Percentiles rank a stretch among this genome's conserved stretches.
These are phyloP conservation scores for Notoglanidium macrostoma DNA, from an alignment of 2,797 vertebrate genomes.

Conservation along the genomic window DNA sequence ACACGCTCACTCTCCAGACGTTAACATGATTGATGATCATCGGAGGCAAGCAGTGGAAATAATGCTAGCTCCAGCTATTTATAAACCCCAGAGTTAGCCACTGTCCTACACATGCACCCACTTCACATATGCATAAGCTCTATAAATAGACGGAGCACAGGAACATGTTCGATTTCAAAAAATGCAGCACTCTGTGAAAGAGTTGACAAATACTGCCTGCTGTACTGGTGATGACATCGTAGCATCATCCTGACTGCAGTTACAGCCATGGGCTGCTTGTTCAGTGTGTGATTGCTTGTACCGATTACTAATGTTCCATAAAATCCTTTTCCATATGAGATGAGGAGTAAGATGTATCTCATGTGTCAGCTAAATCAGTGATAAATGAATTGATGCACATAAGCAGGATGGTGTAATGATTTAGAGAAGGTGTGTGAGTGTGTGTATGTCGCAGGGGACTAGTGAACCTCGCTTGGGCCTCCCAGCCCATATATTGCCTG, in stretches of 20 bases:
- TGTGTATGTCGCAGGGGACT: background rate
- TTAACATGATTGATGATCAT: conserved; percentile 78
- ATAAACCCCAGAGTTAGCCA: conserved; percentile 76
- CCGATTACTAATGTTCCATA: conserved; percentile 70
- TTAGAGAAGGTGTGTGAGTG: background rate
- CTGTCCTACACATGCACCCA: conserved; percentile 67
- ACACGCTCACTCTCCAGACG: conserved; percentile 45
- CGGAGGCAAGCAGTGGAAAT: conserved; percentile 74
- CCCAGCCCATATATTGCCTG: background rate
- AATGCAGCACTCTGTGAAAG: background rate
- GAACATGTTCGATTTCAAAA: conserved; percentile 22
- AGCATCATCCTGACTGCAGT: conserved; percentile 10
- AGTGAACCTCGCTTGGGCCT: background rate
- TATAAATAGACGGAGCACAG: conserved; percentile 49
- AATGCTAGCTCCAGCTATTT: conserved; percentile 77
- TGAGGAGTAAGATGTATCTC: conserved; percentile 69
- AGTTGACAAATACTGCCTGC: conserved; percentile 24
- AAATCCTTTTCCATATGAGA: conserved; percentile 71
- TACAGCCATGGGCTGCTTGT: conserved; percentile 20
- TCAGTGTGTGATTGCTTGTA: conserved; percentile 61
- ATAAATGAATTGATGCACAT: conserved; percentile 61
- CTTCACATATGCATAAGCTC: conserved; percentile 62
- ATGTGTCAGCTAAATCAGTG: conserved; percentile 72
- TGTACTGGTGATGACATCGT: conserved; percentile 21
- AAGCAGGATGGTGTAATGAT: conserved; percentile 19